A percentile compares a stretch with the other conserved stretches of the same genome.
phyloP scores from a whole-genome alignment of 2,797 vertebrate genomes.

The Aselliscus stoliczkanus region DNA sequence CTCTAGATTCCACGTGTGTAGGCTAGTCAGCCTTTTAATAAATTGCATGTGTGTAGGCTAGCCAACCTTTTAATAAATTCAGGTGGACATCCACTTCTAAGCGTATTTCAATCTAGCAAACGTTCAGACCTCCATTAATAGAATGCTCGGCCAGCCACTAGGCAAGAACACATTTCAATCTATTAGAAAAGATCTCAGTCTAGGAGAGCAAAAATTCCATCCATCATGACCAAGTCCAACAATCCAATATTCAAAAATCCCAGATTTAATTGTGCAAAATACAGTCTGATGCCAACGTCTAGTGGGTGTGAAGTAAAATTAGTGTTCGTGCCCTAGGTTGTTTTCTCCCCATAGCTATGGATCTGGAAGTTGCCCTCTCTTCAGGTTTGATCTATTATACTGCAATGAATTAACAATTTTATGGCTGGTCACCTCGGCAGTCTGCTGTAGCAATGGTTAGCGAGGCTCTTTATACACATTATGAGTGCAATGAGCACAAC shows the following conservation, averaged over 20 bases:
- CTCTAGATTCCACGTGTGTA: not conserved
- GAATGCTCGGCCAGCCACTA: not conserved
- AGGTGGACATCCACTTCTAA: not conserved
- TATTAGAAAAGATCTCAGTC: not conserved
- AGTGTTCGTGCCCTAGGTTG: not conserved
- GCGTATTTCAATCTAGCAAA: not conserved
- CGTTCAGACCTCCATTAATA: not conserved
- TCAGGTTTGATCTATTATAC: not conserved
- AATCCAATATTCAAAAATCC: not conserved
- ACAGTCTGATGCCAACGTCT: not conserved
- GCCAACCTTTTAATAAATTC: not conserved
- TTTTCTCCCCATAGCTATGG: not conserved
- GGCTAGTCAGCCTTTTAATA: not conserved
- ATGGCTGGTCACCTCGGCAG: not conserved
- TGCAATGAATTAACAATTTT: not conserved
- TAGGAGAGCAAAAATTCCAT: not conserved
- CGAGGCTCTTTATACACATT: not conserved
- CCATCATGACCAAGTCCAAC: not conserved
- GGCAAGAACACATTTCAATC: not conserved
- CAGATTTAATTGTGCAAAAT: not conserved
- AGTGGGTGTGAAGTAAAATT: not conserved
- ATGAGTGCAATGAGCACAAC: not conserved
- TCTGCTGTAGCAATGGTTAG: not conserved
- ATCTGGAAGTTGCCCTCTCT: not conserved
- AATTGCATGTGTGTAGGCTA: not conserved